phyloP scores from a whole-genome alignment of 2,797 vertebrate genomes.

The Neopelma chrysocephalum region DNA sequence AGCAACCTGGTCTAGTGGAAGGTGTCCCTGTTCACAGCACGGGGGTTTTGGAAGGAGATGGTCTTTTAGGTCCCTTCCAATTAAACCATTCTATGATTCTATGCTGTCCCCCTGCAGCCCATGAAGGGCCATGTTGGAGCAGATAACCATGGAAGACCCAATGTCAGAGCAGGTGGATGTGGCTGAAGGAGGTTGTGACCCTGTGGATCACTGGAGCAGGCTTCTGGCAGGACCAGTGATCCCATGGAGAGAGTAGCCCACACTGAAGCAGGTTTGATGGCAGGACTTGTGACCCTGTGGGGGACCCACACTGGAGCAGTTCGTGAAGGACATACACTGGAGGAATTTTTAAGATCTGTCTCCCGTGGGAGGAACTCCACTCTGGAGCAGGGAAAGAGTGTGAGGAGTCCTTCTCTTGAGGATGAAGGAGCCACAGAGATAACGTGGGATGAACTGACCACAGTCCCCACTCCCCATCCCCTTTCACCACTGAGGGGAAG shows the following conservation, averaged over 20 bases:
- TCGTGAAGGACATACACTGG: neutral
- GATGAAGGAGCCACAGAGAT: neutral
- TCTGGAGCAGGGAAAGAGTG: neutral
- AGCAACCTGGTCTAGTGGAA: neutral
- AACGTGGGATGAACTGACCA: neutral
- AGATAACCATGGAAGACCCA: neutral
- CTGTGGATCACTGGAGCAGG: neutral
- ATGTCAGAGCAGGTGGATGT: neutral
- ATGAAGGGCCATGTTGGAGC: neutral
- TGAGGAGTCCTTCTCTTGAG: neutral
- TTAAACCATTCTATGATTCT: neutral
- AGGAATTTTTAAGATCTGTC: fast-evolving
- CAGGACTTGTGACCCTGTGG: neutral
- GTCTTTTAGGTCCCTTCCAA: neutral
- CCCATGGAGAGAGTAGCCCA: neutral
- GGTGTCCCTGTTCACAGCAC: neutral
- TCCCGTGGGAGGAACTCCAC: neutral
- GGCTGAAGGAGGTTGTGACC: neutral
- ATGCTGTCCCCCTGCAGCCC: neutral
- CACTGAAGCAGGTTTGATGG: neutral
- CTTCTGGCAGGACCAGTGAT: neutral
- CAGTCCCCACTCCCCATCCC: neutral
- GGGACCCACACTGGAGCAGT: neutral
- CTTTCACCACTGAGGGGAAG: neutral
- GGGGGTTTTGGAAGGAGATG: neutral